Evolutionary conservation across 2,797 vertebrate species (phyloP), one percentile per base, ranked within the genome.

Genomic region (Todus mexicanus): DNA sequence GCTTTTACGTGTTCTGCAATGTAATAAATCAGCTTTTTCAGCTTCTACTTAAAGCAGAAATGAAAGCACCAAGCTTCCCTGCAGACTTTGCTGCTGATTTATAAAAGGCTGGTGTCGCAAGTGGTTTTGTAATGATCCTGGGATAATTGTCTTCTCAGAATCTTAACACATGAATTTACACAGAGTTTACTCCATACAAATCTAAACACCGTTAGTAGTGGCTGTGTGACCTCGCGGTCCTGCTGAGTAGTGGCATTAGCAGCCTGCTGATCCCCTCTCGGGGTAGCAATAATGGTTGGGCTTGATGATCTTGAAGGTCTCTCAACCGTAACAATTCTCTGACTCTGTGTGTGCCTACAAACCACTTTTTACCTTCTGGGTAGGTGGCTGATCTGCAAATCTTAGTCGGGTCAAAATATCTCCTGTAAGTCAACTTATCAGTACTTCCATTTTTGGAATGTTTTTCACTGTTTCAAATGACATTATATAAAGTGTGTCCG

Each of bases 341-440:
- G 51, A 18, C 29, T n/a, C 51, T 53, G 31, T 54, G 51, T 23
- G 31, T 18, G 43, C 22, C 64, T 91, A 12, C 18, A 74, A 12
- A 43, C 38, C 29, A 2, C 25, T 31, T 50, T 47, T 80, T 59
- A 26, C 79, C 76, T 75, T 38, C 54, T 19, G 64, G 76, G 27
- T 21, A 29, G 53, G 69, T 60, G 74, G 56, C 83, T 59, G 31
- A 37, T 6, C 56, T 73, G 33, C 56, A 76, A 3, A 56, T 53
- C n/a, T 3, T 0, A 75, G 19, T 11, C 0, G 1, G 29, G 72
- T 51, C 64, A 57, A 84, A 84, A 51, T 73, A 21, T 3, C 51
- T 73, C 56, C 38, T 73, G 13, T 31, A 40, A 90, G 74, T 90
- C 88, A 71, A 79, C 91, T 82, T 71, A 57, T 86, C 83, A 87